Percentiles rank a stretch among this genome's conserved stretches.
These are phyloP conservation scores for Calidris pugnax DNA, from an alignment of 2,113 vertebrate species.

Conservation along the genomic window DNA sequence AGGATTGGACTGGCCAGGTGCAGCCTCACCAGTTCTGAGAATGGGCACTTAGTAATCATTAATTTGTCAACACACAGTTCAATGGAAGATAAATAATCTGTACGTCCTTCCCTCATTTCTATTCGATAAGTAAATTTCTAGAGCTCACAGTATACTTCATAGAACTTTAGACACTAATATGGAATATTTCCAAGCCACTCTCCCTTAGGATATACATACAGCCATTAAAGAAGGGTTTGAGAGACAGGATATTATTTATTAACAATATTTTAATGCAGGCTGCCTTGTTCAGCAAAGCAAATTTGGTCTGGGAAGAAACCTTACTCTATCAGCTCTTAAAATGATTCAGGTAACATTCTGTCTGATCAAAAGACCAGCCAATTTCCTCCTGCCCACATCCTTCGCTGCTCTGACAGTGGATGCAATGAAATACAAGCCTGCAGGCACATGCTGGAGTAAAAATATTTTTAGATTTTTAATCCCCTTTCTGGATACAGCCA, in stretches of 20 bases:
- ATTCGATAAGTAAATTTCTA: background rate
- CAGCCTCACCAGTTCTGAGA: background rate
- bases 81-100: background rate
- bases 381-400: slow-evolving; percentile 73
- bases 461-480: slow-evolving; percentile 71
- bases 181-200: slow-evolving; percentile 23
- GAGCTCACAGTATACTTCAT: background rate
- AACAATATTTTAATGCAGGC: slow-evolving; percentile 50
- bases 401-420: slow-evolving; percentile 50
- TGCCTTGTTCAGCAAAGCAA: slow-evolving; percentile 54
- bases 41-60: background rate
- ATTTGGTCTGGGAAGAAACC: slow-evolving; percentile 59
- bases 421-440: slow-evolving; percentile 1
- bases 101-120: background rate
- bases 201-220: background rate
- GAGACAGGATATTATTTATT: slow-evolving; percentile 66
- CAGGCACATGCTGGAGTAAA: slow-evolving; percentile 55
- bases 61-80: background rate
- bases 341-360: slow-evolving; percentile 68
- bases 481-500: slow-evolving; percentile 55
- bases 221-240: background rate
- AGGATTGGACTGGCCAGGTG: fast-evolving
- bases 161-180: background rate
- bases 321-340: slow-evolving; percentile 61
- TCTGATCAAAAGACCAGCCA: slow-evolving; percentile 70